Percentiles rank a stretch among this genome's conserved stretches.
These are phyloP conservation scores for Phalanger gymnotis DNA, from an alignment of 2,797 vertebrate species.

Conservation along the genomic window DNA sequence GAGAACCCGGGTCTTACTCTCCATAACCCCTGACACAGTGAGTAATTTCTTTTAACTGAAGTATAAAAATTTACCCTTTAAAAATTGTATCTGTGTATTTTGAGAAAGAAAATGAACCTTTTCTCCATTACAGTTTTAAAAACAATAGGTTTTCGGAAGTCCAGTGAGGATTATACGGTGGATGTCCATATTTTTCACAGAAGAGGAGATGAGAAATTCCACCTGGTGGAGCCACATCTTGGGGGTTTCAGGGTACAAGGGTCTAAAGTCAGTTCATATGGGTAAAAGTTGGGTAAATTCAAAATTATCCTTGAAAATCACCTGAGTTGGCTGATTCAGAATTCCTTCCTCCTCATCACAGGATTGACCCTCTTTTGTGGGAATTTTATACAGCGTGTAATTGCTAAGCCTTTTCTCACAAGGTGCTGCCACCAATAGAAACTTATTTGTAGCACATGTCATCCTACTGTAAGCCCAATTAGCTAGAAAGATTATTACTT, in stretches of 20 bases:
- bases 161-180: not conserved
- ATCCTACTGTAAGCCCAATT: not conserved
- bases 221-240: not conserved
- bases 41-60: constrained; percentile 4
- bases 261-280: not conserved
- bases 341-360: not conserved
- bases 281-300: not conserved
- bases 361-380: not conserved
- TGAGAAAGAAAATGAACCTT: constrained; percentile 22
- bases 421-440: not conserved
- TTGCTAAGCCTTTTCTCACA: not conserved
- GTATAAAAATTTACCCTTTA: constrained; percentile 5
- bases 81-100: not conserved
- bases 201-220: not conserved
- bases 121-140: not conserved
- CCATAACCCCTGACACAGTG: constrained; percentile 8
- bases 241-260: not conserved
- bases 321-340: not conserved
- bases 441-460: not conserved
- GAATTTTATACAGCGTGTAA: not conserved
- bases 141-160: not conserved
- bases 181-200: not conserved
- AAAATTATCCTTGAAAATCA: not conserved
- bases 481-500: not conserved
- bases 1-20: constrained; percentile 21